A percentile compares a stretch with the other conserved stretches of the same genome.
Evolutionary conservation across 2,888 invertebrate species (phyloP).

Genomic region (Conchocele bisecta): DNA sequence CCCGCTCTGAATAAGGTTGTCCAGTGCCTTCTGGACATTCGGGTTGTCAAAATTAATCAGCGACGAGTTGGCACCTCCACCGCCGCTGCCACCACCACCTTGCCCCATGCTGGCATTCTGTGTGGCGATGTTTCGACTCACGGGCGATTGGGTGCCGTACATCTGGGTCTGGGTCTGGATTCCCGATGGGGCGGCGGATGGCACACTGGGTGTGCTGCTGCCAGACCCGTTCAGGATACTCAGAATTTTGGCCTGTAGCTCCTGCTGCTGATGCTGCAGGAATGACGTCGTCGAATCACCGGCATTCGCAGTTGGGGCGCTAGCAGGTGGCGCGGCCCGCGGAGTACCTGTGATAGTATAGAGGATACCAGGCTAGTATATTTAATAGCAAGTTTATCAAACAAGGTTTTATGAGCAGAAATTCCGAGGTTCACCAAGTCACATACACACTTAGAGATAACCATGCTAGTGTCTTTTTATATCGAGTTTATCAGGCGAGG

Average conservation of each 20-base stretch:
- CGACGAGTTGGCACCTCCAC: slow-evolving; percentile 50
- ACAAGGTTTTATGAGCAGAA: too few species aligned
- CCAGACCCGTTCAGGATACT: slow-evolving; percentile 86
- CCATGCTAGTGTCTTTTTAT: too few species aligned
- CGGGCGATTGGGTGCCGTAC: slow-evolving; percentile 8
- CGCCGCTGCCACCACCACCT: slow-evolving; percentile 6
- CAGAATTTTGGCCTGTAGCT: slow-evolving; percentile 90
- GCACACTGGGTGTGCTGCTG: slow-evolving; percentile 10
- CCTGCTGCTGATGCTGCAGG: slow-evolving; percentile 83
- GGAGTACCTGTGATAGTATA: too few species aligned
- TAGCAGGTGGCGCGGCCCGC: slow-evolving; percentile 16
- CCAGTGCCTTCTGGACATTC: slow-evolving; percentile 83
- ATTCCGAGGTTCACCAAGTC: too few species aligned
- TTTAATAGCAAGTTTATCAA: too few species aligned
- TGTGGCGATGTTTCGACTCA: slow-evolving; percentile 23
- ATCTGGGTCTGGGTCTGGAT: slow-evolving; percentile 23
- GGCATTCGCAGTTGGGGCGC: slow-evolving; percentile 25
- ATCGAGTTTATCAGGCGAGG: too few species aligned
- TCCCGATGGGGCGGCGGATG: slow-evolving; percentile 22
- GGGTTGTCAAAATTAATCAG: slow-evolving; percentile 83
- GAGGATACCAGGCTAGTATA: too few species aligned
- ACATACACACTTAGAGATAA: too few species aligned
- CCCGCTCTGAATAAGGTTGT: slow-evolving; percentile 83
- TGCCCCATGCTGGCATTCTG: slow-evolving; percentile 10
- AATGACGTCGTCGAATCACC: slow-evolving; percentile 28